Conservation (phyloP, 2,888 invertebrate species). For the Drosophila emarginata region DNA sequence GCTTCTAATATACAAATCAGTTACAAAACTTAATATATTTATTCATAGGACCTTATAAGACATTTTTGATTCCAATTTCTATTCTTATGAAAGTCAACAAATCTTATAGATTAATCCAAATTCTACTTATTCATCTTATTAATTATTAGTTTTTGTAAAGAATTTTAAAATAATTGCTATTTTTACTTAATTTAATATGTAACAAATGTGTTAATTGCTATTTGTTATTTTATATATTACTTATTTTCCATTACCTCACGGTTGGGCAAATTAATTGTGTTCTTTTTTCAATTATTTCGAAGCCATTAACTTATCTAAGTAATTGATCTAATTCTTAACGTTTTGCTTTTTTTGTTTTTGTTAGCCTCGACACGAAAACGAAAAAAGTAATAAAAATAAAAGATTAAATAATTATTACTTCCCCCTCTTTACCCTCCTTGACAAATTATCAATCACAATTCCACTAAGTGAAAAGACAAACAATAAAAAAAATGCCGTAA, state of each 20-base stretch:
- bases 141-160: too few species aligned
- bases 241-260: not conserved
- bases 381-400: not conserved
- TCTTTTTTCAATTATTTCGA: not conserved
- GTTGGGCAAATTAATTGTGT: not conserved
- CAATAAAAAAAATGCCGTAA: slow-evolving; percentile 23
- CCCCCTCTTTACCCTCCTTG: not conserved
- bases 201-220: too few species aligned
- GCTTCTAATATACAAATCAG: too few species aligned
- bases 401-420: slow-evolving; percentile 17
- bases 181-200: too few species aligned
- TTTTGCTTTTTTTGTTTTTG: not conserved
- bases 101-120: too few species aligned
- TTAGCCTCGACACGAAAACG: slow-evolving; percentile 2
- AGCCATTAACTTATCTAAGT: not conserved
- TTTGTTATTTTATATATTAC: too few species aligned
- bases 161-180: too few species aligned
- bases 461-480: slow-evolving; percentile 28
- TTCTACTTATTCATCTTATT: too few species aligned
- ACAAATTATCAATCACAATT: slow-evolving; percentile 22
- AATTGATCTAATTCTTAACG: not conserved
- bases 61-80: too few species aligned
- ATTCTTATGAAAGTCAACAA: too few species aligned
- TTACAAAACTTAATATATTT: too few species aligned
- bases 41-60: too few species aligned